Evolutionary conservation across 2,113 vertebrate species (phyloP).

Genomic region (Leptosomus discolor): DNA sequence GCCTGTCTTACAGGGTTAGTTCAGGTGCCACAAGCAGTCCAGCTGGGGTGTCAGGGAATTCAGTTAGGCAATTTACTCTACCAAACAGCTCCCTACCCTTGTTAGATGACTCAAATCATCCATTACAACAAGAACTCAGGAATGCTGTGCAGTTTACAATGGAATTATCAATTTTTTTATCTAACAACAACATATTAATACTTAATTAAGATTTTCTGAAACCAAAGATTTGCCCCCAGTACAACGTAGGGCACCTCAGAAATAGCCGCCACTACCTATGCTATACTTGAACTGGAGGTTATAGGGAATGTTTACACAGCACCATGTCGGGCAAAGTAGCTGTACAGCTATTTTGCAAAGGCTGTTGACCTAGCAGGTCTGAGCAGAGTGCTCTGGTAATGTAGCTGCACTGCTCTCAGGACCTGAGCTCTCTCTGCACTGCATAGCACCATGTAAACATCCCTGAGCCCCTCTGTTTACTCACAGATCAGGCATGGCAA

Average conservation of each 20-base stretch:
- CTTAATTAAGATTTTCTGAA: not conserved
- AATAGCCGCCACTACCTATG: not conserved
- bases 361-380: not conserved
- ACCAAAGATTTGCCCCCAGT: not conserved
- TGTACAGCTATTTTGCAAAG: not conserved
- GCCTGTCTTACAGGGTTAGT: not conserved
- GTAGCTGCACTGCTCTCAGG: not conserved
- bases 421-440: not conserved
- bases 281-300: not conserved
- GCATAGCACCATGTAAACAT: not conserved
- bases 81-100: not conserved
- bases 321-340: not conserved
- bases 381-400: not conserved
- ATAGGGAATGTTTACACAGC: not conserved
- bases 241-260: not conserved
- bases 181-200: not conserved
- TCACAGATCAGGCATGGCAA: not conserved
- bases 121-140: not conserved
- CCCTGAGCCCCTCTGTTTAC: not conserved
- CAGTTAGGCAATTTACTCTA: not conserved
- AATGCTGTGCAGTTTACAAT: not conserved
- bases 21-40: not conserved
- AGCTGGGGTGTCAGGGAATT: not conserved
- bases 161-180: not conserved
- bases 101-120: conserved; percentile 35